Evolutionary conservation across 2,797 vertebrate species (phyloP), one percentile per base, ranked within the genome.

Genomic region (Heliangelus exortis): DNA sequence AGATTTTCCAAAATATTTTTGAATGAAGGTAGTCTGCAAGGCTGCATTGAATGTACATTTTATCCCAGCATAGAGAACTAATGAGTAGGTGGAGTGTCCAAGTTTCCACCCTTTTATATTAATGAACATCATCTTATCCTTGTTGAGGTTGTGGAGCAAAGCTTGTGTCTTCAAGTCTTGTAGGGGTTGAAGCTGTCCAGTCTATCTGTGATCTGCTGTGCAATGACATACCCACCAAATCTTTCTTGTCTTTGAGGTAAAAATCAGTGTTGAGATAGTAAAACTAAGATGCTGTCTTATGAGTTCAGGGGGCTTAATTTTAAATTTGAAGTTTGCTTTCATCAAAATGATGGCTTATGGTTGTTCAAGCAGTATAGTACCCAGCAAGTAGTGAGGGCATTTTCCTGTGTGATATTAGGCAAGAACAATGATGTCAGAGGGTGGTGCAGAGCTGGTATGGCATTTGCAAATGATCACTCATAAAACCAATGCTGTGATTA

Each of bases 401-500:
- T 87, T 87, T 92, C 73, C 59, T 85, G 55, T 47, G 34, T 41
- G 55, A 63, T 26, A 33, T 39, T 34, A 91, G 72, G 34, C 76
- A 34, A 36, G 4, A 3, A 50, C 3, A 19, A 22, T 80, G 76
- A 10, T 2, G 2, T 87, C 59, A 75, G 69, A 53, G 45, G 54
- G 54, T 33, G 55, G 28, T 41, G 22, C 6, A 7, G 48, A 80
- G 33, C 28, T 76, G 63, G 29, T 0, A 0, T 87, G 48, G 72
- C 2, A 0, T 67, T 95, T 51, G 63, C 73, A 85, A 73, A 74
- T 19, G 3, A 80, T 69, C 55, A 39, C 20, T 71, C 50, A n/a
- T 75, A 89, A 87, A 82, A 39, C 13, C n/a, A 25, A 19, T 87
- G 33, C 84, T 88, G 71, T 93, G 74, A 84, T 93, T 87, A 93